Evolutionary conservation across 2,888 invertebrate genomes (phyloP).

Genomic region (Stenchaetothrips biformis): DNA sequence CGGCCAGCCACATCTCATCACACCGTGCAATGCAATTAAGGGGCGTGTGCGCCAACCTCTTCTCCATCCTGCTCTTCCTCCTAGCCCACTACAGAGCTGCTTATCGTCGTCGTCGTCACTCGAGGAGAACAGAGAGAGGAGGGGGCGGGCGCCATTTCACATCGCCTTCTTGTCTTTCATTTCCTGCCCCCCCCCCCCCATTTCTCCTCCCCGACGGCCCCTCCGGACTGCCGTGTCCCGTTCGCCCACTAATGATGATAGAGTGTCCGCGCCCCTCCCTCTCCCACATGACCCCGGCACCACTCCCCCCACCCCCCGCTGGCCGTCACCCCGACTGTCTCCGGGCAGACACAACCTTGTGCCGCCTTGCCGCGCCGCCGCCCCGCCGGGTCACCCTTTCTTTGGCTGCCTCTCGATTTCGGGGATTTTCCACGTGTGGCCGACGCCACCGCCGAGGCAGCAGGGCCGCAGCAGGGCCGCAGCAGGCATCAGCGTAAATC

Average conservation of each 20-base stretch:
- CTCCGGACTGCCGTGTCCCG: constrained; percentile 27
- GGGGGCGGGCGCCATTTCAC: constrained; percentile 29
- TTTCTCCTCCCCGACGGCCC: constrained; percentile 31
- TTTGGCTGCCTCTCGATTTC: too few species aligned
- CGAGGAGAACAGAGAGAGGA: constrained; percentile 21
- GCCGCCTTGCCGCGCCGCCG: too few species aligned
- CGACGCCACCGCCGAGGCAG: not conserved
- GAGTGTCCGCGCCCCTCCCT: constrained; percentile 35
- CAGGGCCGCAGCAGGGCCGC: not conserved
- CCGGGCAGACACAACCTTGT: too few species aligned
- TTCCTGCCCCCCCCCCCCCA: constrained; percentile 38
- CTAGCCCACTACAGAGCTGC: too few species aligned
- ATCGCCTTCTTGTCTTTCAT: constrained; percentile 28
- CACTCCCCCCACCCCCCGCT: not conserved
- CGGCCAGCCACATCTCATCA: too few species aligned
- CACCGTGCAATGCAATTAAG: too few species aligned
- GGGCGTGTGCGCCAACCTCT: too few species aligned
- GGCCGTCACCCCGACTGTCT: not conserved
- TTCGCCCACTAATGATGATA: constrained; percentile 24
- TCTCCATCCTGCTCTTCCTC: too few species aligned
- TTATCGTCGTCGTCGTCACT: too few species aligned
- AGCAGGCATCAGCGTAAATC: constrained; percentile 7
- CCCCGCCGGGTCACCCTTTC: too few species aligned
- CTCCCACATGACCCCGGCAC: constrained; percentile 31
- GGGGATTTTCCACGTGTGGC: too few species aligned